These are phyloP conservation scores for Elegia similella DNA, from an alignment of 2,888 invertebrate genomes.

Conservation along the genomic window DNA sequence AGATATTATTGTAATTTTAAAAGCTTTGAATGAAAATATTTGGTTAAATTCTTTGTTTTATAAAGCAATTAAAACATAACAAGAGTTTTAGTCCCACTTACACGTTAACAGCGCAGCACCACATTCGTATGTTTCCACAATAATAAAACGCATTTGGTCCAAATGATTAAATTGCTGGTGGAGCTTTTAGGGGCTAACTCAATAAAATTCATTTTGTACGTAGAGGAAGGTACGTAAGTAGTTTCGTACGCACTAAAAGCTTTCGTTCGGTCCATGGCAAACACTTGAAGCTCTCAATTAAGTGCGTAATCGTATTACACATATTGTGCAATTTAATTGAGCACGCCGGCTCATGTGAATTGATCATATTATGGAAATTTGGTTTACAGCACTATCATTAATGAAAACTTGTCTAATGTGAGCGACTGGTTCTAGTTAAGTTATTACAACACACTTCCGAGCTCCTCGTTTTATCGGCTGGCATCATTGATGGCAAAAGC, in stretches of 20 bases:
- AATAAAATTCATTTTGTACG: slow-evolving; percentile 58
- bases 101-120: neutral
- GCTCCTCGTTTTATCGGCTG: too few species aligned
- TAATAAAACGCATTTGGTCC: slow-evolving; percentile 41
- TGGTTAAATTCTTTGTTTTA: neutral
- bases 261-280: slow-evolving; percentile 43
- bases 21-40: neutral
- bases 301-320: slow-evolving; percentile 42
- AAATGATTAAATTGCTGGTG: slow-evolving; percentile 52
- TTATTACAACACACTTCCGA: too few species aligned
- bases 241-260: slow-evolving; percentile 62
- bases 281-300: slow-evolving; percentile 50
- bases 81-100: neutral
- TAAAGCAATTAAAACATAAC: neutral
- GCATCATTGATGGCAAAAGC: too few species aligned
- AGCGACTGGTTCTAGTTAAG: too few species aligned
- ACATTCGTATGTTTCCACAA: slow-evolving; percentile 25
- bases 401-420: slow-evolving; percentile 28
- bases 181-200: slow-evolving; percentile 55
- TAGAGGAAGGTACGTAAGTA: slow-evolving; percentile 51
- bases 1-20: too few species aligned
- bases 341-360: neutral
- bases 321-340: slow-evolving; percentile 16
- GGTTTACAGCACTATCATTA: neutral
- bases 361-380: slow-evolving; percentile 1